These are phyloP conservation scores for Notothenia coriiceps DNA, from an alignment of 2,113 vertebrate genomes.

Conservation along the genomic window DNA sequence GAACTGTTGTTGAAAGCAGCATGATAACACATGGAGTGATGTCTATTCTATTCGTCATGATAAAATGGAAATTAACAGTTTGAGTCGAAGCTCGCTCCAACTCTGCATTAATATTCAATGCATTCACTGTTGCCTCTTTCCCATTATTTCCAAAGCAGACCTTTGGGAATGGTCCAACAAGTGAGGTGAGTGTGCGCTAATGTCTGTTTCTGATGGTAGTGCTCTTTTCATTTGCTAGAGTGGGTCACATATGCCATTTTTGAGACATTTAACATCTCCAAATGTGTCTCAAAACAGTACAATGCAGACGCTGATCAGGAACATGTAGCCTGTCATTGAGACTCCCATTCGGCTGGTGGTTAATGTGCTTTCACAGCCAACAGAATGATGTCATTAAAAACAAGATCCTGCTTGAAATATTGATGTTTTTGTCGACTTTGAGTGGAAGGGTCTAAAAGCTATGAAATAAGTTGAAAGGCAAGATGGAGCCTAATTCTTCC, in stretches of 20 bases:
- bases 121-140: slow-evolving; percentile 57
- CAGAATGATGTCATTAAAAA: slow-evolving; percentile 61
- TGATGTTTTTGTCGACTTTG: slow-evolving; percentile 72
- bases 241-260: slow-evolving; percentile 62
- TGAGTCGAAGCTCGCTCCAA: slow-evolving; percentile 29
- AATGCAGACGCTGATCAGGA: slow-evolving; percentile 47
- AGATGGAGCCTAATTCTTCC: slow-evolving; percentile 41
- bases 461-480: slow-evolving; percentile 63
- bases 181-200: slow-evolving; percentile 45
- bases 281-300: slow-evolving; percentile 50
- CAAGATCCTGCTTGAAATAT: slow-evolving; percentile 62
- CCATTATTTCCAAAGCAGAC: slow-evolving; percentile 68
- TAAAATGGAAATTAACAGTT: slow-evolving; percentile 69
- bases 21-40: slow-evolving; percentile 42
- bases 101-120: slow-evolving; percentile 70
- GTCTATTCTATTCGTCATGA: slow-evolving; percentile 51
- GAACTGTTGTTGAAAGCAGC: slow-evolving; percentile 46
- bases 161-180: slow-evolving; percentile 63
- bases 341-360: slow-evolving; percentile 32
- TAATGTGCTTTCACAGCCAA: slow-evolving; percentile 57
- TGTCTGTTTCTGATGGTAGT: slow-evolving; percentile 62
- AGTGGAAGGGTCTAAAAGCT: slow-evolving; percentile 60
- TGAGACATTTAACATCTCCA: slow-evolving; percentile 61
- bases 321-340: slow-evolving; percentile 43
- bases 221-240: slow-evolving; percentile 66